Percentiles rank a stretch among this genome's conserved stretches.
Evolutionary conservation across 2,797 vertebrate species (phyloP).

Genomic region (Argya squamiceps): DNA sequence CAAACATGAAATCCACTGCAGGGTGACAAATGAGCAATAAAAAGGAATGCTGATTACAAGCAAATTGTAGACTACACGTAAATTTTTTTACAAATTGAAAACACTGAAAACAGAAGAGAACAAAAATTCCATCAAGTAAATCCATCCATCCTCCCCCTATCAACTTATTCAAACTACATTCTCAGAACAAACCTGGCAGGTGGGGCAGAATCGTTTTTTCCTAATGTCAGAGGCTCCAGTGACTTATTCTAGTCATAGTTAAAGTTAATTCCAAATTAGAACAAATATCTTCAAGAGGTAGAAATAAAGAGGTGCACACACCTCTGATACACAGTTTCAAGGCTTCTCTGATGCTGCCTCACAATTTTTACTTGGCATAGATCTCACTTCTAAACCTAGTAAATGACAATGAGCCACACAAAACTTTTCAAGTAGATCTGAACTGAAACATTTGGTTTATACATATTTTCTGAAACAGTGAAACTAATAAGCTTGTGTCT

Average conservation of each 20-base stretch:
- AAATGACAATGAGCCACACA: neutral
- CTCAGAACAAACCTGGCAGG: neutral
- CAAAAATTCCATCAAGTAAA: neutral
- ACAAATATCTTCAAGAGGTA: neutral
- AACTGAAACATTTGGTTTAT: neutral
- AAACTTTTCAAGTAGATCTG: neutral
- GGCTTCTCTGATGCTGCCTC: neutral
- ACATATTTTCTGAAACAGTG: neutral
- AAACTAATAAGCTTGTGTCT: neutral
- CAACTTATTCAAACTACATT: neutral
- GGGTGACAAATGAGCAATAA: neutral
- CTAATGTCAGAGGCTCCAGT: neutral
- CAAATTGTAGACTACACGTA: neutral
- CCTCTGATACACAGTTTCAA: neutral
- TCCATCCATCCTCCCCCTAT: neutral
- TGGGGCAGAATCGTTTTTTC: accelerated
- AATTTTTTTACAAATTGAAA: neutral
- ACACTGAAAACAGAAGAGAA: neutral
- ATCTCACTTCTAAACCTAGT: neutral
- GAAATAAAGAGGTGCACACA: neutral
- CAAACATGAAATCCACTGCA: neutral
- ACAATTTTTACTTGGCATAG: neutral
- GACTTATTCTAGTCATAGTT: neutral
- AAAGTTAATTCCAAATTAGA: neutral
- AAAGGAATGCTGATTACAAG: neutral